These are phyloP conservation scores for Cryptoprocta ferox DNA, from an alignment of 2,797 vertebrate species.

Conservation along the genomic window DNA sequence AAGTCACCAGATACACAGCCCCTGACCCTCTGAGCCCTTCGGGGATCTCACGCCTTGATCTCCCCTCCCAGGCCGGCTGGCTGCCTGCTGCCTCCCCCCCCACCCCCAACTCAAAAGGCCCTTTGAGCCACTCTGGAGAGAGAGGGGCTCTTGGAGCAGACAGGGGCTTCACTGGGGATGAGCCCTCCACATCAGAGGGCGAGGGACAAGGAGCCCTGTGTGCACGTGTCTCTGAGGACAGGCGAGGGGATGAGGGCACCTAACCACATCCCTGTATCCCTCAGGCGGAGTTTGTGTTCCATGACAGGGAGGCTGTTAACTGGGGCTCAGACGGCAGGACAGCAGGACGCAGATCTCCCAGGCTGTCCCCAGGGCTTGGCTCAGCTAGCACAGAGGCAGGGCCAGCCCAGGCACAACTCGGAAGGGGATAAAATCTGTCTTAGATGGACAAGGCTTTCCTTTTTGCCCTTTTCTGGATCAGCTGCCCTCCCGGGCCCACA, in stretches of 20 bases:
- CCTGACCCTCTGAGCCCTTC: slow-evolving; percentile 35
- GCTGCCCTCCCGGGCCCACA: not conserved
- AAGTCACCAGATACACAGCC: slow-evolving; percentile 71
- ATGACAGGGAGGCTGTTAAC: accelerated
- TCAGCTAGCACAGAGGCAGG: not conserved
- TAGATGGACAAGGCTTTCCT: not conserved
- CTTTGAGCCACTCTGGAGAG: slow-evolving; percentile 50
- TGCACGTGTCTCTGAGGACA: not conserved
- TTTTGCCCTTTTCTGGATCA: not conserved
- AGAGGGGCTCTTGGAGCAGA: not conserved
- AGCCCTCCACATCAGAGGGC: not conserved
- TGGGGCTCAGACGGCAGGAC: not conserved
- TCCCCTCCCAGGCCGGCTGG: slow-evolving; percentile 34
- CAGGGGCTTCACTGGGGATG: not conserved
- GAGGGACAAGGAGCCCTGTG: accelerated
- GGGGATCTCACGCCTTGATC: slow-evolving; percentile 55
- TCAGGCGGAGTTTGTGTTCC: not conserved
- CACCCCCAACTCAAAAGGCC: not conserved
- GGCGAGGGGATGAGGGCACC: not conserved
- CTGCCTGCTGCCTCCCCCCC: not conserved
- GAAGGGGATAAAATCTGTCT: not conserved
- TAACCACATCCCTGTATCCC: too few species aligned
- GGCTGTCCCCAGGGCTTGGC: not conserved
- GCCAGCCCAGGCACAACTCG: not conserved
- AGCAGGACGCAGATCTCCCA: not conserved